Evolutionary conservation across 2,797 vertebrate genomes (phyloP).

Genomic region (Menidia menidia): DNA sequence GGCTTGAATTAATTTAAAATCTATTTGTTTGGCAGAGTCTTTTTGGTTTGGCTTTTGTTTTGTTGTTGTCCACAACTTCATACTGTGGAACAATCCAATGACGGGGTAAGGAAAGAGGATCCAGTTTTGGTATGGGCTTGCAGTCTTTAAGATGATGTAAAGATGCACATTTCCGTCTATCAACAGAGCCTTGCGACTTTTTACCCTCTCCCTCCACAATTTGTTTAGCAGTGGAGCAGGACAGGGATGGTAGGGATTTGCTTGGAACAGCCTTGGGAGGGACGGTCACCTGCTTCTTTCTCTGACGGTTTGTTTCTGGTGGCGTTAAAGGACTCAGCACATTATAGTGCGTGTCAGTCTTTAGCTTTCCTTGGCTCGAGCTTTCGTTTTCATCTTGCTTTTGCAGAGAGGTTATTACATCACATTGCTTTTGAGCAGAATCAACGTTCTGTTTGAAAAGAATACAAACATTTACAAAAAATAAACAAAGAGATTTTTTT

Average conservation of each 20-base stretch:
- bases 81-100: conserved; percentile 65
- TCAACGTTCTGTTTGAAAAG: conserved; percentile 45
- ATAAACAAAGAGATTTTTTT: conserved; percentile 7
- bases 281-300: conserved; percentile 21
- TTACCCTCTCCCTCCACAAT: conserved; percentile 4
- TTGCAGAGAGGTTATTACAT: neutral
- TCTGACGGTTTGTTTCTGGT: conserved; percentile 35
- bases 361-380: conserved; percentile 4
- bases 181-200: neutral
- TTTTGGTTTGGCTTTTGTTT: neutral
- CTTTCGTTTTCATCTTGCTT: conserved; percentile 28
- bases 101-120: conserved; percentile 43
- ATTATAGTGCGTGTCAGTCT: conserved; percentile 1
- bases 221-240: conserved; percentile 22
- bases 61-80: conserved; percentile 67
- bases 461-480: conserved; percentile 9
- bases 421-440: neutral
- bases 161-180: conserved; percentile 7
- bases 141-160: conserved; percentile 12
- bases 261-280: conserved; percentile 2
- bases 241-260: conserved; percentile 26
- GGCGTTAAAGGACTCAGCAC: conserved; percentile 1
- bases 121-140: conserved; percentile 30
- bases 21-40: neutral
- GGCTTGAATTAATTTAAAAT: conserved; percentile 28